These are phyloP conservation scores for Platyura marginata DNA, from an alignment of 1,140 invertebrate species.

Conservation along the genomic window DNA sequence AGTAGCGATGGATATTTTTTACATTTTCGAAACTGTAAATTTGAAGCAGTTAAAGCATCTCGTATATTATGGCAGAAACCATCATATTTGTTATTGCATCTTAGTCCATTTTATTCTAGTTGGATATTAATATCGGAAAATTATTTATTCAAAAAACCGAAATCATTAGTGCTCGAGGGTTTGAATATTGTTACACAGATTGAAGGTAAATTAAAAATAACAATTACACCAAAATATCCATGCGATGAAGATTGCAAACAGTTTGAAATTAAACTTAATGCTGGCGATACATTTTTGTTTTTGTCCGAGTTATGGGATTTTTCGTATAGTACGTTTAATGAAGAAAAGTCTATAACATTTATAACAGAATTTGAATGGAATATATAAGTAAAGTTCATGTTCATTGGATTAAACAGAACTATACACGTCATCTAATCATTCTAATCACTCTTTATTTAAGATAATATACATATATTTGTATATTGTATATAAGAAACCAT, in stretches of 20 bases:
- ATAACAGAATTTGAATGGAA: background rate
- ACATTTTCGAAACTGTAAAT: slow-evolving; percentile 58
- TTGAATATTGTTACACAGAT: background rate
- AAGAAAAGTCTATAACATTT: background rate
- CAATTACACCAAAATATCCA: background rate
- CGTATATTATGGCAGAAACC: slow-evolving; percentile 1
- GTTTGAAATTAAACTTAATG: background rate
- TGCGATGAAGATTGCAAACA: background rate
- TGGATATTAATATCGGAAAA: background rate
- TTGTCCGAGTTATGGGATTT: background rate
- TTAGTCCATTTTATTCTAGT: background rate
- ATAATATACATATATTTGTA: too few relatives aligned
- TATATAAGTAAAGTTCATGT: too few relatives aligned
- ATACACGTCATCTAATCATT: too few relatives aligned
- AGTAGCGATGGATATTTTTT: slow-evolving; percentile 38
- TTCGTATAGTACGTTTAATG: background rate
- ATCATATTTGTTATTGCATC: background rate
- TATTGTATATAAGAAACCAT: too few relatives aligned
- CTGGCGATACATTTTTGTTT: slow-evolving; percentile 1
- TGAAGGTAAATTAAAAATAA: background rate
- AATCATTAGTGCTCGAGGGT: background rate
- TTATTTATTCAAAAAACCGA: background rate
- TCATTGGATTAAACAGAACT: too few relatives aligned
- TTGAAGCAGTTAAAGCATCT: slow-evolving; percentile 30
- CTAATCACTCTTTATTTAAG: too few relatives aligned